Evolutionary conservation across 2,888 invertebrate genomes (phyloP), one percentile per base, ranked within the genome.

Genomic region (Drepanosiphum platanoidis): DNA sequence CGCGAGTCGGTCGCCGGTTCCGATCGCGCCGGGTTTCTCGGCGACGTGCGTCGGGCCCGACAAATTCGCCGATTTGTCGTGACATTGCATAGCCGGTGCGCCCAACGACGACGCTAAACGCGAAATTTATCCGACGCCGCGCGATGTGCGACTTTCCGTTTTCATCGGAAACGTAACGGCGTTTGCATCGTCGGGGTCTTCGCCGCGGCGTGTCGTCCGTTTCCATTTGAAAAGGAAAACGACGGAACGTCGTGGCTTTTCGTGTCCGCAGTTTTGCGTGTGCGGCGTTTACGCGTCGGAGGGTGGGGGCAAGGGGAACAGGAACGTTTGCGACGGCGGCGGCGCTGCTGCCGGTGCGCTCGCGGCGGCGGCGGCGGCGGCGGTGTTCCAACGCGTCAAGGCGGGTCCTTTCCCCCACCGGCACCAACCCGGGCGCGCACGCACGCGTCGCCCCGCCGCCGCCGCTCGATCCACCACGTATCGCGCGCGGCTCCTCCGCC

Each of bases 381-480:
- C 83, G 75, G 83, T 77, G 84, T 84, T 84, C 84, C 84, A 77
- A 84, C 84, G 83, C 83, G 83, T 83, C 84, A 77, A 84, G 84
- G 84, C 84, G 84, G 84, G 84, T 84, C 75, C 75, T 84, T 84
- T 52, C 75, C 75, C 84, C 84, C 52, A 84, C 84, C 74, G 34
- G 34, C 71, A 68, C 42, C 71, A 82, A 64, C 42, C 70, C 79
- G 22, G 42, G 30, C 9, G 11, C 74, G 66, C 79, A 46, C 52
- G 42, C 32, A 39, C 61, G 30, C 52, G 30, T 71, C 61, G 34
- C 83, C n/a, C n/a, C 58, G 71, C 39, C 72, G 81, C 70, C 39
- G 68, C 82, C 13, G 66, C 22, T 30, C 77, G 77, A 39, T 52
- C 15, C 52, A 52, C 52, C 52, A 52, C 52, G 52, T 52, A 52